Percentiles rank a stretch among this genome's conserved stretches.
Evolutionary conservation across 2,888 invertebrate genomes (phyloP).

Genomic region (Bembecia ichneumoniformis): DNA sequence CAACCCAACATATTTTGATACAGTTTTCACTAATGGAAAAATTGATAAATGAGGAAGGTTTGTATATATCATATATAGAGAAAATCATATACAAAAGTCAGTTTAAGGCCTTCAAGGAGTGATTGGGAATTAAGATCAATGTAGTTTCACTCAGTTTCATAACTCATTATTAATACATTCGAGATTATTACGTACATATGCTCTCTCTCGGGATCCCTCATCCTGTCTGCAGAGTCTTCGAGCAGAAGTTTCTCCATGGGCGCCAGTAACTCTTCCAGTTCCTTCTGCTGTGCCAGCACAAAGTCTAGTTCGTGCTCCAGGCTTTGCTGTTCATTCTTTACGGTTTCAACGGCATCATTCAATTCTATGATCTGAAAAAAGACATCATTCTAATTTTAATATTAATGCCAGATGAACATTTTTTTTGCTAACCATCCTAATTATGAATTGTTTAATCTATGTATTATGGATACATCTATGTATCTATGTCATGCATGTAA

Average conservation of each 20-base stretch:
- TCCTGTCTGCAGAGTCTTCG: conserved; percentile 73
- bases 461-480: too few species aligned
- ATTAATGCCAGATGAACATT: too few species aligned
- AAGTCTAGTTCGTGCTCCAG: conserved; percentile 95
- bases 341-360: conserved; percentile 88
- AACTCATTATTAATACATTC: not conserved
- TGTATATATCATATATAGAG: too few species aligned
- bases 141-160: not conserved
- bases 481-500: too few species aligned
- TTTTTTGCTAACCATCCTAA: too few species aligned
- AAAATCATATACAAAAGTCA: not conserved
- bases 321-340: conserved; percentile 90
- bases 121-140: too few species aligned
- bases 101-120: not conserved
- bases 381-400: too few species aligned
- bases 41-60: too few species aligned
- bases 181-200: conserved; percentile 76
- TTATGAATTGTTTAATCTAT: too few species aligned
- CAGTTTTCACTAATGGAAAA: too few species aligned
- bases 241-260: conserved; percentile 88
- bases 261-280: conserved; percentile 87
- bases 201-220: conserved; percentile 87
- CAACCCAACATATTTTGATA: too few species aligned
- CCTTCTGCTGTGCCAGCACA: conserved; percentile 91
- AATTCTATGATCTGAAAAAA: conserved; percentile 80